Percentiles rank a stretch among this genome's conserved stretches.
Evolutionary conservation across 37 sponge, comb jelly and placozoan genomes (phyloP).

Genomic region (Lycopodina hypogea): DNA sequence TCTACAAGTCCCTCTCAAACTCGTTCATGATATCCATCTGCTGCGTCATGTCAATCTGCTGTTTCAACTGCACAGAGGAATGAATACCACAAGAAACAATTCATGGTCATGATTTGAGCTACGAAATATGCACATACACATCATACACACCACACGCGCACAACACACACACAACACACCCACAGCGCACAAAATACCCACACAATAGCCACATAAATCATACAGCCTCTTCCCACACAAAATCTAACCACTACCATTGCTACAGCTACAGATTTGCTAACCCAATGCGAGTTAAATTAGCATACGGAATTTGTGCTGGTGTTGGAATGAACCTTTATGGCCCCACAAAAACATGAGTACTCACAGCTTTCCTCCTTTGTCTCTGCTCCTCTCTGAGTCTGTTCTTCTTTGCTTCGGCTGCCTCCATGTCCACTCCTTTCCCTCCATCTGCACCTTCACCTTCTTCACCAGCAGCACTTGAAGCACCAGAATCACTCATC

Average conservation of each 20-base stretch:
- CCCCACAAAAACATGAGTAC: not conserved
- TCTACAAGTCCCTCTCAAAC: slow-evolving; percentile 52
- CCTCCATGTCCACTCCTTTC: slow-evolving; percentile 6
- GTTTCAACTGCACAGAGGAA: slow-evolving; percentile 55
- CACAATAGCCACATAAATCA: too few species aligned
- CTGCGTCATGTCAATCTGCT: slow-evolving; percentile 66
- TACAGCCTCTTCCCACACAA: too few species aligned
- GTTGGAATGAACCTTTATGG: not conserved
- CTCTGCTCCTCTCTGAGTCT: slow-evolving; percentile 47
- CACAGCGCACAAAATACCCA: too few species aligned
- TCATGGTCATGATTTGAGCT: not conserved
- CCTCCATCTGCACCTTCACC: not conserved
- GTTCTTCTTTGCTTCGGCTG: slow-evolving; percentile 14
- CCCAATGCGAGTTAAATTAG: too few species aligned
- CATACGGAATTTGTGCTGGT: too few species aligned
- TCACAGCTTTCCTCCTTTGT: slow-evolving; percentile 41
- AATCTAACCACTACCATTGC: too few species aligned
- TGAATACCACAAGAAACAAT: too few species aligned
- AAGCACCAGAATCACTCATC: not conserved
- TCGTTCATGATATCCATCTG: slow-evolving; percentile 71
- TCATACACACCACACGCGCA: too few species aligned
- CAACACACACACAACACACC: too few species aligned
- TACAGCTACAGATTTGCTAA: too few species aligned
- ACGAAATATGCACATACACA: not conserved
- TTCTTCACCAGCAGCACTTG: slow-evolving; percentile 3